Percentiles rank a stretch among this genome's conserved stretches.
phyloP scores from a whole-genome alignment of 2,113 vertebrate species.

The Alligator sinensis region DNA sequence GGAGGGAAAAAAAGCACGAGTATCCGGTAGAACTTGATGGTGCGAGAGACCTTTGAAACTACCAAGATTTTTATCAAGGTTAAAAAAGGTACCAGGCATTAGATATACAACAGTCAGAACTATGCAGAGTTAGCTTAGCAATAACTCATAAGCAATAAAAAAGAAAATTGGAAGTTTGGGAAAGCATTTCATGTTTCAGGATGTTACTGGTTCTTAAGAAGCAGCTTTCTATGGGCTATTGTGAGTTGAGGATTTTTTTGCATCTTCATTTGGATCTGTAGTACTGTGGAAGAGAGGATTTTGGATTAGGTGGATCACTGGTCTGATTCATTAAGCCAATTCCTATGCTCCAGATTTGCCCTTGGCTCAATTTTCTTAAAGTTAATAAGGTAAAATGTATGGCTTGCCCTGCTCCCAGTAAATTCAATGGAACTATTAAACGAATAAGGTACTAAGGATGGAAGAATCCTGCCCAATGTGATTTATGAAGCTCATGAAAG shows the following conservation, averaged over 20 bases:
- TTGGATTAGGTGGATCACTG: accelerated
- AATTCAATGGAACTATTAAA: background rate
- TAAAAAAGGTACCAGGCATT: background rate
- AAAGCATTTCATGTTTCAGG: background rate
- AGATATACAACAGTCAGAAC: too few relatives aligned
- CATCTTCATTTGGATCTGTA: background rate
- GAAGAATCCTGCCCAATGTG: background rate
- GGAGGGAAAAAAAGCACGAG: background rate
- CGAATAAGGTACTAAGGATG: background rate
- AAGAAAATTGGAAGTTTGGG: background rate
- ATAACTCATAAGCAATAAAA: background rate
- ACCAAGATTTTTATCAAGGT: background rate
- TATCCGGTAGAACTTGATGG: background rate
- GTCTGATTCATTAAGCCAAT: background rate
- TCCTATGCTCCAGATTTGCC: background rate
- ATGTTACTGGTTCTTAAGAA: background rate
- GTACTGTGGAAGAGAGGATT: accelerated
- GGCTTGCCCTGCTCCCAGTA: background rate
- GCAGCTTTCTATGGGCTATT: background rate
- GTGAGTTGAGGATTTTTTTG: background rate
- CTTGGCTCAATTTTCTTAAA: background rate
- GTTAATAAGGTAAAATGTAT: accelerated
- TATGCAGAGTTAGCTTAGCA: accelerated
- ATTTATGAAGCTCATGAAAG: conserved; percentile 74
- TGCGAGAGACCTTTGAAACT: accelerated